Conservation (phyloP, 2,113 vertebrate species). For the Lophius piscatorius region DNA sequence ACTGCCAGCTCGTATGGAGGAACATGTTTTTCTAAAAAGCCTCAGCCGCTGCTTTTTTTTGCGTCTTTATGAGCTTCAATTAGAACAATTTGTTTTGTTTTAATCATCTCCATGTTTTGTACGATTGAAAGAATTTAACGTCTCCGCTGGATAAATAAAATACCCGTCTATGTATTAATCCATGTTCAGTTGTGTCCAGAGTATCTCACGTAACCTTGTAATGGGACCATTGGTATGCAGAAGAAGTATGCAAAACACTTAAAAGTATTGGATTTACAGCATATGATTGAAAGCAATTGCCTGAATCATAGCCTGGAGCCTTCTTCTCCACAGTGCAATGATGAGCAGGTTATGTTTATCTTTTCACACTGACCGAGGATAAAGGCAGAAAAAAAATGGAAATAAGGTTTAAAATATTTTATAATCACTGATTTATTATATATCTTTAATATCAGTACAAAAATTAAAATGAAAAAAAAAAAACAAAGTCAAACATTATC, state of each 20-base stretch:
- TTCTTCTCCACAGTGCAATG: constrained; percentile 26
- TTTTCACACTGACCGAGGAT: constrained; percentile 18
- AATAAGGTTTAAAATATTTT: constrained; percentile 36
- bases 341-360: constrained; percentile 19
- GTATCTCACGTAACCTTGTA: constrained; percentile 29
- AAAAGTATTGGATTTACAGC: constrained; percentile 27
- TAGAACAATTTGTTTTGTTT: constrained; percentile 1
- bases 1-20: constrained; percentile 4
- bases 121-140: constrained; percentile 6
- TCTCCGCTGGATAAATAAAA: constrained; percentile 19
- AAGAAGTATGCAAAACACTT: constrained; percentile 40
- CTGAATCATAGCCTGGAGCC: constrained; percentile 34
- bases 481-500: constrained; percentile 47
- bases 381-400: constrained; percentile 5
- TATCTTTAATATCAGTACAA: constrained; percentile 26
- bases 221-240: constrained; percentile 54
- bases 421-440: constrained; percentile 58
- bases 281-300: constrained; percentile 48
- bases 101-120: background rate
- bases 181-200: constrained; percentile 18
- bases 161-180: constrained; percentile 10
- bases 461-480: constrained; percentile 61
- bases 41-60: background rate
- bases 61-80: constrained; percentile 7
- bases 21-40: constrained; percentile 8